Conservation (phyloP, 1,140 invertebrate genomes). For the Drosophila baimaii region DNA sequence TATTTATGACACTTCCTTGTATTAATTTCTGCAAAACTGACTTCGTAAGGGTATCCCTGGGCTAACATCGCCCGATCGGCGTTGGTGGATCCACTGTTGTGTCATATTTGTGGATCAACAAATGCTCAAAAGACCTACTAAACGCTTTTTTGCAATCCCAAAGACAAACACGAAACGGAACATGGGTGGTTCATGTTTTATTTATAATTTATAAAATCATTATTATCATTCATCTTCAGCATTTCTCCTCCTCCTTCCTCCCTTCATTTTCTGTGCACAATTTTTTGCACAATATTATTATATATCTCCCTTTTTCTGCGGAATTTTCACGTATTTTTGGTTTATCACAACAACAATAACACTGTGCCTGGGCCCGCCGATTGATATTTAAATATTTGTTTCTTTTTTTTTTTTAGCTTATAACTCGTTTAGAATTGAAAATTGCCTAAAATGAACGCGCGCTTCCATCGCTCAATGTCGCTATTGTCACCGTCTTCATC, state of each 20-base stretch:
- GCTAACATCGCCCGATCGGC: not conserved
- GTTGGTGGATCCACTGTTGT: slow-evolving; percentile 19
- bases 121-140: slow-evolving; percentile 31
- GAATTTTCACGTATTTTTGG: slow-evolving; percentile 38
- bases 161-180: slow-evolving; percentile 49
- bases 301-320: not conserved
- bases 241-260: slow-evolving; percentile 34
- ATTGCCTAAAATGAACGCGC: slow-evolving; percentile 38
- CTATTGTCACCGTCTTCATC: slow-evolving; percentile 7
- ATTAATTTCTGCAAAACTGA: not conserved
- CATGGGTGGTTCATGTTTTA: slow-evolving; percentile 76
- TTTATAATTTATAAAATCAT: slow-evolving; percentile 80
- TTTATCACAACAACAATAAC: slow-evolving; percentile 55
- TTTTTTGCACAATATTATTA: slow-evolving; percentile 68
- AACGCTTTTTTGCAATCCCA: slow-evolving; percentile 38
- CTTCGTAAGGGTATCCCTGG: not conserved
- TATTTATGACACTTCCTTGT: not conserved
- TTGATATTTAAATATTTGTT: slow-evolving; percentile 52
- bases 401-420: slow-evolving; percentile 31
- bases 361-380: slow-evolving; percentile 35
- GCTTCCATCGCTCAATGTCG: slow-evolving; percentile 42
- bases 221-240: slow-evolving; percentile 62
- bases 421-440: slow-evolving; percentile 73
- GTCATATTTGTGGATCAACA: slow-evolving; percentile 23
- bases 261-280: slow-evolving; percentile 40